Conservation (phyloP, 2,113 vertebrate species). For the Xenus cinereus region DNA sequence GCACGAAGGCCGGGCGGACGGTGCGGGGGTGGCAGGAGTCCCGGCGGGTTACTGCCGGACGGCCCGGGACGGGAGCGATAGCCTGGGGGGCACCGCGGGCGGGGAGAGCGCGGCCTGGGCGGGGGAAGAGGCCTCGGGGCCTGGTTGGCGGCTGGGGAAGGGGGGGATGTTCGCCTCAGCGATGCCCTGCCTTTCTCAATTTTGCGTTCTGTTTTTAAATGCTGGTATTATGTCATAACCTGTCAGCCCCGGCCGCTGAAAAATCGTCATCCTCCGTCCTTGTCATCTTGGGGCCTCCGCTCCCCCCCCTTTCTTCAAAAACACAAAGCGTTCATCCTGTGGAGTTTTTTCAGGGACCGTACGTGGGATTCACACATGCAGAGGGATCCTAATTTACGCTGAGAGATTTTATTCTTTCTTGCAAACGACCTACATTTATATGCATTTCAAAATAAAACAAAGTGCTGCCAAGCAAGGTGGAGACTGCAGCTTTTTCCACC, state of each 20-base stretch:
- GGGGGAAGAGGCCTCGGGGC: neutral
- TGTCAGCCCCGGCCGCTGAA: neutral
- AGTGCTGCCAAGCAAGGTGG: neutral
- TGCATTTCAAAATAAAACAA: neutral
- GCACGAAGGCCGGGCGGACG: too few species aligned
- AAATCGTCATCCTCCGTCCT: too few species aligned
- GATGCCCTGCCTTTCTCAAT: accelerated
- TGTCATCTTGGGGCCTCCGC: accelerated
- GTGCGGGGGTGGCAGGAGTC: neutral
- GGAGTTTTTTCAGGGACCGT: neutral
- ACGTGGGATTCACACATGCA: accelerated
- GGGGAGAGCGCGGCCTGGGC: too few species aligned
- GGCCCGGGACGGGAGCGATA: neutral
- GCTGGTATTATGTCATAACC: accelerated
- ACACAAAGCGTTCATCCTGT: accelerated
- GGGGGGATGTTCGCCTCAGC: neutral
- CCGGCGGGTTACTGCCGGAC: neutral
- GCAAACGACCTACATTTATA: neutral
- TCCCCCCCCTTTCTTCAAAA: neutral
- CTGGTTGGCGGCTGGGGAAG: too few species aligned
- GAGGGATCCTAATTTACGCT: neutral
- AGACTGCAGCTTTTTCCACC: neutral
- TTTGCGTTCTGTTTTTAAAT: too few species aligned
- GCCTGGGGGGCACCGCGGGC: accelerated
- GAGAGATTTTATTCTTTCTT: neutral